Evolutionary conservation across 2,888 invertebrate genomes (phyloP).

Genomic region (Cotesia congregata): DNA sequence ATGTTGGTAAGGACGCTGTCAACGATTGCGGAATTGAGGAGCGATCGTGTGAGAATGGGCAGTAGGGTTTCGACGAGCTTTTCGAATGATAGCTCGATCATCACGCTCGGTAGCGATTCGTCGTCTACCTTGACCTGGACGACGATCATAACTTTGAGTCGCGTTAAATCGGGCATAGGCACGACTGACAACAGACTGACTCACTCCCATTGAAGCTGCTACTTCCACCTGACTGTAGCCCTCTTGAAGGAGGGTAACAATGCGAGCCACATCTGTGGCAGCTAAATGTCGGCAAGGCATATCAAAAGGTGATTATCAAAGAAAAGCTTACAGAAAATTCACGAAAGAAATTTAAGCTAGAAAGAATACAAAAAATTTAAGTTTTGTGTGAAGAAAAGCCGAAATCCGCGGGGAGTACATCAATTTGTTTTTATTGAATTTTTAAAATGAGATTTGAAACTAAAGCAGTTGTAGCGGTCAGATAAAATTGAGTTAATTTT

Average conservation of each 20-base stretch:
- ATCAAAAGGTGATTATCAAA: too few relatives aligned
- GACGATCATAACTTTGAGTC: constrained; percentile 32
- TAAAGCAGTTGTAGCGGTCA: too few relatives aligned
- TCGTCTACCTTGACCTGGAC: constrained; percentile 32
- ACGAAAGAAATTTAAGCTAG: too few relatives aligned
- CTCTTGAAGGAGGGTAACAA: constrained; percentile 26
- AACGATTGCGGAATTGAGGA: constrained; percentile 14
- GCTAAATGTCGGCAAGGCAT: neutral
- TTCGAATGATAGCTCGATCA: constrained; percentile 32
- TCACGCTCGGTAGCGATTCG: constrained; percentile 36
- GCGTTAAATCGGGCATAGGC: constrained; percentile 34
- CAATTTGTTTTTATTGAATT: too few relatives aligned
- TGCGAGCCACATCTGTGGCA: constrained; percentile 36
- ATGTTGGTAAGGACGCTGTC: constrained; percentile 19
- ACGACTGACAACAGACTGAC: constrained; percentile 37
- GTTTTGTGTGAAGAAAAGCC: too few relatives aligned
- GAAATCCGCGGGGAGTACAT: too few relatives aligned
- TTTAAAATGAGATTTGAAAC: too few relatives aligned
- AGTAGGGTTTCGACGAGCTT: constrained; percentile 18
- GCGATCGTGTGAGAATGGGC: constrained; percentile 8
- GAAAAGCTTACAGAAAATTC: too few relatives aligned
- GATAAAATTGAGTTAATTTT: too few relatives aligned
- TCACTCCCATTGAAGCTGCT: constrained; percentile 31
- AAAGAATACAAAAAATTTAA: too few relatives aligned
- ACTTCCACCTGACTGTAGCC: constrained; percentile 33